Evolutionary conservation across 2,888 invertebrate genomes (phyloP).

Genomic region (Mamestra brassicae): DNA sequence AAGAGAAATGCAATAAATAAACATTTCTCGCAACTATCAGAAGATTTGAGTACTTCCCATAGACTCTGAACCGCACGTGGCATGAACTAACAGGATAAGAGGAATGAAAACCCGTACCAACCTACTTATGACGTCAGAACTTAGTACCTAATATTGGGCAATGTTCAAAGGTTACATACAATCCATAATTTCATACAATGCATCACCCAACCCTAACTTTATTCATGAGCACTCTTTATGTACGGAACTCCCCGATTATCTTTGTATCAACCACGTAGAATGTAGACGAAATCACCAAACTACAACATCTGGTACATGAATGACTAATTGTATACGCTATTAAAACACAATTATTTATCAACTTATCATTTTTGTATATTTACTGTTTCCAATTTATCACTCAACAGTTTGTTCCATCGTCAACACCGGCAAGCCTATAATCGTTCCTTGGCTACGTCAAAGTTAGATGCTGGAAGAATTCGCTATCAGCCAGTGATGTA

Average conservation of each 20-base stretch:
- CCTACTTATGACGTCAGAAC: constrained; percentile 23
- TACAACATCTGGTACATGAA: constrained; percentile 41
- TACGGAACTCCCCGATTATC: constrained; percentile 38
- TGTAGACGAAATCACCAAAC: constrained; percentile 20
- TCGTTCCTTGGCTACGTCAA: constrained; percentile 54
- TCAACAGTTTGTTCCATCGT: constrained; percentile 44
- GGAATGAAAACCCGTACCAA: constrained; percentile 9
- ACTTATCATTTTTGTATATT: constrained; percentile 63
- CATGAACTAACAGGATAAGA: constrained; percentile 37
- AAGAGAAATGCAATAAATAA: constrained; percentile 6
- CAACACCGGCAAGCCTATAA: constrained; percentile 61
- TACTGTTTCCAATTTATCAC: constrained; percentile 59
- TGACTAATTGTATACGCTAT: constrained; percentile 55
- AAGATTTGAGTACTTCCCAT: constrained; percentile 33
- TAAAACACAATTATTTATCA: constrained; percentile 54
- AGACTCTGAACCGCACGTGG: constrained; percentile 39
- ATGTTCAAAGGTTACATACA: neutral
- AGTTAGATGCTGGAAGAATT: constrained; percentile 54
- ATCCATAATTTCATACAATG: constrained; percentile 37
- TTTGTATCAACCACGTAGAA: constrained; percentile 36
- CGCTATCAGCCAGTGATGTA: constrained; percentile 81
- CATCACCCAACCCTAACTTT: constrained; percentile 42
- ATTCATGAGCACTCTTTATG: constrained; percentile 20
- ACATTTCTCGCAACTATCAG: constrained; percentile 6
- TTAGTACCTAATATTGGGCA: constrained; percentile 7